Evolutionary conservation across 2,113 vertebrate species (phyloP).

Genomic region (Pan paniscus): DNA sequence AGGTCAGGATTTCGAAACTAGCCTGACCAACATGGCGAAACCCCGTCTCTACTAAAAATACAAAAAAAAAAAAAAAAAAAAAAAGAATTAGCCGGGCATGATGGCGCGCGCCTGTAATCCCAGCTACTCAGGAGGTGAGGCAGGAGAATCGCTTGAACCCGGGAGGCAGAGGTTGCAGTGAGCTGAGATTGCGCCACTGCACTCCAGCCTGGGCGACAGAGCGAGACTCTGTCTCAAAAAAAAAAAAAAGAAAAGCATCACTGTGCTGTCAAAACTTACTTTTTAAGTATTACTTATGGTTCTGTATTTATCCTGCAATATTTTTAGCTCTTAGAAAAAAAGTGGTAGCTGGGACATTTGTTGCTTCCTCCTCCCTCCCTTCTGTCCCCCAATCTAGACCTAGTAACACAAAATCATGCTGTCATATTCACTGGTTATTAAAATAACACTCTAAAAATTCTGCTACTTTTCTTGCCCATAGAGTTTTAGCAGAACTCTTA

Average conservation of each 20-base stretch:
- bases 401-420: constrained; percentile 62
- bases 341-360: constrained; percentile 67
- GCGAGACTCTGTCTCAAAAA: no score
- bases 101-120: no score
- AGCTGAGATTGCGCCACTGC: no score
- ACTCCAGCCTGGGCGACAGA: no score
- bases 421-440: constrained; percentile 54
- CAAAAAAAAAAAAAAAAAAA: no score
- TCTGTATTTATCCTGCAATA: constrained; percentile 70
- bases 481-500: constrained; percentile 48
- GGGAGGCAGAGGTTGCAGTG: no score
- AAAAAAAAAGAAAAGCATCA: background rate
- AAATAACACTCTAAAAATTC: constrained; percentile 48
- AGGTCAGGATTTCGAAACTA: no score
- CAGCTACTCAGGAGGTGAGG: no score
- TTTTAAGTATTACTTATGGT: constrained; percentile 51
- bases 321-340: constrained; percentile 71
- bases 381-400: constrained; percentile 39
- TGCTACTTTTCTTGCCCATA: constrained; percentile 7
- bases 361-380: constrained; percentile 53
- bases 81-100: no score
- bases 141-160: no score
- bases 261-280: constrained; percentile 48
- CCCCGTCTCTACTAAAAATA: no score
- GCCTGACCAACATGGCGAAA: no score